Conservation (phyloP, 2,888 invertebrate genomes). For the Tanypteryx hageni region DNA sequence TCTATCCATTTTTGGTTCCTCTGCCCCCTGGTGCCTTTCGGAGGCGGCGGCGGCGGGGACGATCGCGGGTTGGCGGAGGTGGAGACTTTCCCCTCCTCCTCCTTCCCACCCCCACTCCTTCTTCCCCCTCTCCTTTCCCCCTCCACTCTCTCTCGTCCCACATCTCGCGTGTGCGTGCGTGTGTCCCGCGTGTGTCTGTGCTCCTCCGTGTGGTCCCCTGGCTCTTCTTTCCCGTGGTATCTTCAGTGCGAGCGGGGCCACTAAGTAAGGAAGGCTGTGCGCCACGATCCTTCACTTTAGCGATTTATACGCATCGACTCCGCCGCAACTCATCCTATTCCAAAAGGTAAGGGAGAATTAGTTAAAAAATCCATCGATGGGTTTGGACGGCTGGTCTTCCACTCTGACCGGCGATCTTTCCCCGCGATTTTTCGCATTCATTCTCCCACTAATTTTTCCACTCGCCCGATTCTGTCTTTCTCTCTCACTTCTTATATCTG, state of each 20-base stretch:
- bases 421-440: no score
- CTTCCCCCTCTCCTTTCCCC: background rate
- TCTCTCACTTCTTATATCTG: no score
- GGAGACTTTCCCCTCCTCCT: background rate
- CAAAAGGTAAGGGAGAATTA: conserved; percentile 48
- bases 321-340: conserved; percentile 62
- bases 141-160: background rate
- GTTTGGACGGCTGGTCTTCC: no score
- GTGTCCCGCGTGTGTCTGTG: conserved; percentile 4
- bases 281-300: conserved; percentile 49
- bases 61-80: conserved; percentile 17
- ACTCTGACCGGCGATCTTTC: no score
- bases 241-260: conserved; percentile 63
- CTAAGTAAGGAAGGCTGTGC: conserved; percentile 60
- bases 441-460: no score
- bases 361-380: no score
- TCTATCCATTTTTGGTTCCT: conserved; percentile 62
- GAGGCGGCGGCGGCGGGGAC: background rate
- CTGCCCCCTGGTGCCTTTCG: conserved; percentile 17
- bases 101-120: background rate
- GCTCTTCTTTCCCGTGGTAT: conserved; percentile 41
- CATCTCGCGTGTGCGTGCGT: background rate
- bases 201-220: conserved; percentile 6
- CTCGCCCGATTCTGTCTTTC: no score
- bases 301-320: conserved; percentile 44